Conservation (phyloP, 2,113 vertebrate genomes). For the Dipodomys ordii region DNA sequence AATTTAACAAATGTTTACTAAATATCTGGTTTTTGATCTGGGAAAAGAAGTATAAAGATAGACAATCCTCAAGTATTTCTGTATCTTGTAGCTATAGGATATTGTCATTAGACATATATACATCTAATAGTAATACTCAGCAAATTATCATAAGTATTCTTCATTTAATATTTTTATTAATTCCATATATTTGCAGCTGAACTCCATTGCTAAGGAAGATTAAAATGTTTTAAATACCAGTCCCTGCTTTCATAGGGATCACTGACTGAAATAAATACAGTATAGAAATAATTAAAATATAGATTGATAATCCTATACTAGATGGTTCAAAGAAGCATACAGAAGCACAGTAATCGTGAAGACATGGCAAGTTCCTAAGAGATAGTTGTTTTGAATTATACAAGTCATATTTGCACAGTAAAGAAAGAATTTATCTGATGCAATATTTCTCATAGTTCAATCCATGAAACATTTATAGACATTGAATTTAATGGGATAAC, state of each 20-base stretch:
- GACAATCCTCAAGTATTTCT: neutral
- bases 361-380: neutral
- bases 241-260: neutral
- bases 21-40: neutral
- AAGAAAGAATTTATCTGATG: neutral
- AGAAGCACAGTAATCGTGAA: neutral
- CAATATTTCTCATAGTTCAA: too few relatives aligned
- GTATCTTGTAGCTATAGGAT: neutral
- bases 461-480: neutral
- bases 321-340: neutral
- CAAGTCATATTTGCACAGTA: conserved; percentile 8
- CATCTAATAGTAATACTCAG: neutral
- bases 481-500: too few relatives aligned
- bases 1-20: neutral
- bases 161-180: conserved; percentile 22
- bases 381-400: neutral
- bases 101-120: neutral
- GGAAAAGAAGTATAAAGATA: neutral
- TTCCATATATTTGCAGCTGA: neutral
- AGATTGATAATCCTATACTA: neutral
- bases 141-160: neutral
- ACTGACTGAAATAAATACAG: neutral
- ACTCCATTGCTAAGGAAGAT: neutral
- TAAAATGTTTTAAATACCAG: neutral
- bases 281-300: neutral